phyloP scores from a whole-genome alignment of 1,140 invertebrate species.

The Drosophila baimaii region DNA sequence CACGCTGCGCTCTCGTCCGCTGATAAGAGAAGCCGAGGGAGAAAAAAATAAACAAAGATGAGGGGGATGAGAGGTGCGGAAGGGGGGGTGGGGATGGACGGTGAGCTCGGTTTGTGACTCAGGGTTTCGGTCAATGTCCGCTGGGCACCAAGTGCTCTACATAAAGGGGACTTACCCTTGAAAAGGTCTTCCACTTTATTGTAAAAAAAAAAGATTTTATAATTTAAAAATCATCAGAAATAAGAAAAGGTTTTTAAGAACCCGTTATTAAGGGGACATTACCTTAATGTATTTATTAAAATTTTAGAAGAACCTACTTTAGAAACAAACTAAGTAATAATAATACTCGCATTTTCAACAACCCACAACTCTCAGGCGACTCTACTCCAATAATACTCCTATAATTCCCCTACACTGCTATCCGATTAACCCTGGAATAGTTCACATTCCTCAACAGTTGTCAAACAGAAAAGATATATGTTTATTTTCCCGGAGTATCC shows the following conservation, averaged over 20 bases:
- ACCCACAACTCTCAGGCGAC: no score
- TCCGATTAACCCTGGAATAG: not conserved
- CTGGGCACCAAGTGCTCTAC: conserved; percentile 9
- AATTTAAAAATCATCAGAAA: not conserved
- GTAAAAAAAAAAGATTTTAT: not conserved
- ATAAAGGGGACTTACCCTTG: conserved; percentile 13
- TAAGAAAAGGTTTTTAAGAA: no score
- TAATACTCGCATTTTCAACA: not conserved
- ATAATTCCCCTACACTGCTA: conserved; percentile 1
- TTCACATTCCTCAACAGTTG: conserved; percentile 34
- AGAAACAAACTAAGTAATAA: not conserved
- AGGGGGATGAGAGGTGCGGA: not conserved
- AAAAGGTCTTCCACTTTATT: not conserved
- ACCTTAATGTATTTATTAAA: no score
- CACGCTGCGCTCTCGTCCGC: conserved; percentile 55
- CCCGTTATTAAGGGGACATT: no score
- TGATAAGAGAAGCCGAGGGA: conserved; percentile 48
- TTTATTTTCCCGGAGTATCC: conserved; percentile 28
- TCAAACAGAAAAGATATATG: conserved; percentile 35
- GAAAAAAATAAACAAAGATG: conserved; percentile 1
- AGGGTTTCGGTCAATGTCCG: conserved; percentile 67
- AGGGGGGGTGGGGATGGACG: not conserved
- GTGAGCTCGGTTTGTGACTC: no score
- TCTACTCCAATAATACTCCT: not conserved
- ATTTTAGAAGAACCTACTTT: no score